Evolutionary conservation across 37 sponge, comb jelly and placozoan species (phyloP).

Genomic region (Spongilla lacustris): DNA sequence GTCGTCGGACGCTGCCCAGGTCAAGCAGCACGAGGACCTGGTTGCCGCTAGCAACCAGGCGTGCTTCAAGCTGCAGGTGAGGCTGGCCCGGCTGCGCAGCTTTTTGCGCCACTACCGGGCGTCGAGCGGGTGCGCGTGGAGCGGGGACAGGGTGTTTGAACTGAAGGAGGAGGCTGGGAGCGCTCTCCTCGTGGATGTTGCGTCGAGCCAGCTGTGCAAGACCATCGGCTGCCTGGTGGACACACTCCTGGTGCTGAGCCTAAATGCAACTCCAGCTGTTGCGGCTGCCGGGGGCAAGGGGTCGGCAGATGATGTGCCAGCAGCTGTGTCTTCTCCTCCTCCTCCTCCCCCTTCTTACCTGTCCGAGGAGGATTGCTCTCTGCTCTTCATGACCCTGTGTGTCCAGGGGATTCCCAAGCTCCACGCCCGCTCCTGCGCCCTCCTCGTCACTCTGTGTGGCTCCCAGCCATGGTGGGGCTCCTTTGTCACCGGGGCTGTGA

Average conservation of each 20-base stretch:
- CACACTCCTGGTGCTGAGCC: constrained; percentile 37
- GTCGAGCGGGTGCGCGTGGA: background rate
- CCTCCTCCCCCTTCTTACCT: background rate
- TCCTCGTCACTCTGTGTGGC: constrained; percentile 59
- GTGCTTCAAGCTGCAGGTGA: constrained; percentile 54
- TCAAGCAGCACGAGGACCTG: constrained; percentile 18
- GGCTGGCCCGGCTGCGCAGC: constrained; percentile 40
- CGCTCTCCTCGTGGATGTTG: background rate
- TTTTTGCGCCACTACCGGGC: background rate
- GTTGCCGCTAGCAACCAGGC: constrained; percentile 22
- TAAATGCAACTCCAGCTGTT: background rate
- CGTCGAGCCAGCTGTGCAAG: constrained; percentile 48
- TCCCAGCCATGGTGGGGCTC: constrained; percentile 74
- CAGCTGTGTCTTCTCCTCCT: background rate
- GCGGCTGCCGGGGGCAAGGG: background rate
- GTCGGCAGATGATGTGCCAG: background rate
- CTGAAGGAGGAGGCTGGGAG: constrained; percentile 2
- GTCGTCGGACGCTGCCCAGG: background rate
- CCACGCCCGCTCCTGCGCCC: constrained; percentile 61
- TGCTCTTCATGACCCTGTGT: constrained; percentile 58
- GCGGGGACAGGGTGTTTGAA: constrained; percentile 14
- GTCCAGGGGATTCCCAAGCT: constrained; percentile 55
- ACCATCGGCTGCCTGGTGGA: constrained; percentile 43
- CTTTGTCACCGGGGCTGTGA: constrained; percentile 34
- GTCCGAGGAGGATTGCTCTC: constrained; percentile 38